These are phyloP conservation scores for Echinops telfairi DNA, from an alignment of 2,113 vertebrate species.

Conservation along the genomic window DNA sequence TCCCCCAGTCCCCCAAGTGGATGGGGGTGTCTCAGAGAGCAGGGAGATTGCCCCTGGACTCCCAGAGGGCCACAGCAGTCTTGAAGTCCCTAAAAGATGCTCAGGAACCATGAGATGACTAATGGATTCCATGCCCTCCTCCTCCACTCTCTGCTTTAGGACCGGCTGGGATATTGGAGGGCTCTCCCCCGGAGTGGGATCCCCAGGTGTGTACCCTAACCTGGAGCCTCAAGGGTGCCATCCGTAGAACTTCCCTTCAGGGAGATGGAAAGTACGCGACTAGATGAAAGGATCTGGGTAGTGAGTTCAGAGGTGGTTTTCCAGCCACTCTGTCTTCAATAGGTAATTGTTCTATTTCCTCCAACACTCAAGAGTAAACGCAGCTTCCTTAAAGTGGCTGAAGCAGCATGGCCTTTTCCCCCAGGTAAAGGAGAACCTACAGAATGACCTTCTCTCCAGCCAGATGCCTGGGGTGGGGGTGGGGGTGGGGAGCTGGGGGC, in stretches of 20 bases:
- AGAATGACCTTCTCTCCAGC: conserved; percentile 8
- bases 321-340: conserved; percentile 65
- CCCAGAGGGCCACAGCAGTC: background rate
- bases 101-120: fast-evolving
- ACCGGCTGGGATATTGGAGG: too few species aligned
- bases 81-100: background rate
- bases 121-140: background rate
- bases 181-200: background rate
- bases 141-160: too few species aligned
- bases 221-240: background rate
- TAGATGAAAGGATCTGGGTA: conserved; percentile 54
- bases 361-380: conserved; percentile 65
- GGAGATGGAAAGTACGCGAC: conserved; percentile 36
- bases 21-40: background rate
- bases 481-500: too few species aligned
- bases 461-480: too few species aligned
- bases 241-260: background rate
- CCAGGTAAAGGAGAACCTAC: conserved; percentile 9
- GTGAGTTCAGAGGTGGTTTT: conserved; percentile 50
- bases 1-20: background rate
- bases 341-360: conserved; percentile 77
- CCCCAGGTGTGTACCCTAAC: background rate
- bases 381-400: conserved; percentile 64
- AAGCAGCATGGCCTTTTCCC: conserved; percentile 21
- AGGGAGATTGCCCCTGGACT: background rate